Base-by-base conservation (phyloP, 2,888 invertebrate genomes). In the Parelbella ahira region DNA sequence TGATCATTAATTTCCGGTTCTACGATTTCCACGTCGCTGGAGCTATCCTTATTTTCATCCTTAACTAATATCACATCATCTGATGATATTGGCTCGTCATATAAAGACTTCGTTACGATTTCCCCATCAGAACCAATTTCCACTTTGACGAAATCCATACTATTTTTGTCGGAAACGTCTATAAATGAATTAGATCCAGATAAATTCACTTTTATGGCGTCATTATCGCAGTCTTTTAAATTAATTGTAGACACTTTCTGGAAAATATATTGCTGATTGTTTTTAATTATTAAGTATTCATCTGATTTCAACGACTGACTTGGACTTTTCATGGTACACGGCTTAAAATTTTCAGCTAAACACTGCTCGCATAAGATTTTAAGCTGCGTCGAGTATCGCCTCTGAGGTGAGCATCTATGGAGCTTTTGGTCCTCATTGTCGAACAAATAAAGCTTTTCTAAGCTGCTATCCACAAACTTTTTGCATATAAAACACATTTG, bases 241-340 rank as follows among this genome's bases (percentile, higher is more conserved):
- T 53, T 56, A 1, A 73, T 64, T 5, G 63, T 53, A 29, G 64
- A 71, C 1, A 68, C 67, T 39, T 80, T 84, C 43, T 82, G 77
- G 43, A 80, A 87, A 29, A 87, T 81, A 48, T 77, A 84, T 43
- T 88, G 88, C 20, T 86, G 81, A 25, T 87, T 88, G 24, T 88
- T 86, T 37, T 71, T 67, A 29, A 88, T 86, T 0, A 88, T 81
- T 3, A 88, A 58, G 57, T 68, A 88, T 45, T 88, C 86, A 21
- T 86, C 78, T 0, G 71, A 52, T 21, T 71, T 76, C 4, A 88
- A 48, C 4, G 68, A 74, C 47, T 80, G 76, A 3, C 78, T 80
- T 0, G 80, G 74, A 11, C 71, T 68, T 50, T 83, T 82, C 66
- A 78, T 69, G 11, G 70, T 44, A 1, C 74, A 72, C 0, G 80